These are phyloP conservation scores for Falco naumanni DNA, from an alignment of 2,797 vertebrate species.

Conservation along the genomic window DNA sequence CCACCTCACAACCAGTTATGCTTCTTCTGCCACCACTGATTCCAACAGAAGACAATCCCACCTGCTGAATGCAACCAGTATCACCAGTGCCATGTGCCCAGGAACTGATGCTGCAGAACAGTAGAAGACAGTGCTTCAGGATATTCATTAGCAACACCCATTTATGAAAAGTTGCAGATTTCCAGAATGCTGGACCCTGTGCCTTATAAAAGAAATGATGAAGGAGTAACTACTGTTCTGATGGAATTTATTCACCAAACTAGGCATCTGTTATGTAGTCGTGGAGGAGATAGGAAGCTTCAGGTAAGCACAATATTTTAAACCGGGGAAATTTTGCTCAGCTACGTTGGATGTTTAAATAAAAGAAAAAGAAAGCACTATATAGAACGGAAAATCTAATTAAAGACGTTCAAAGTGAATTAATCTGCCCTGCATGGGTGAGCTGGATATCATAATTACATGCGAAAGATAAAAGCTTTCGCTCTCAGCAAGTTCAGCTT, in stretches of 20 bases:
- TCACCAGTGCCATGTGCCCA: neutral
- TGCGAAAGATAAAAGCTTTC: neutral
- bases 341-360: neutral
- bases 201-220: neutral
- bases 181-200: neutral
- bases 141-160: neutral
- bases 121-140: neutral
- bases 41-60: neutral
- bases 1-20: accelerated
- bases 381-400: constrained; percentile 15
- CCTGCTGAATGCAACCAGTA: neutral
- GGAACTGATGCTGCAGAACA: neutral
- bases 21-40: neutral
- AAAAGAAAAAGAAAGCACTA: neutral
- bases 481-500: neutral
- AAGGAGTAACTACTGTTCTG: neutral
- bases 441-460: neutral
- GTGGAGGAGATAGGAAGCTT: neutral
- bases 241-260: neutral
- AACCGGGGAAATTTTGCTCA: neutral
- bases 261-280: neutral
- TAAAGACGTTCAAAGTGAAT: neutral
- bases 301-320: neutral
- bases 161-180: neutral
- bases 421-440: neutral